Percentiles rank a stretch among this genome's conserved stretches.
Conservation (phyloP, 2,113 vertebrate species). For the Penelope pileata region DNA sequence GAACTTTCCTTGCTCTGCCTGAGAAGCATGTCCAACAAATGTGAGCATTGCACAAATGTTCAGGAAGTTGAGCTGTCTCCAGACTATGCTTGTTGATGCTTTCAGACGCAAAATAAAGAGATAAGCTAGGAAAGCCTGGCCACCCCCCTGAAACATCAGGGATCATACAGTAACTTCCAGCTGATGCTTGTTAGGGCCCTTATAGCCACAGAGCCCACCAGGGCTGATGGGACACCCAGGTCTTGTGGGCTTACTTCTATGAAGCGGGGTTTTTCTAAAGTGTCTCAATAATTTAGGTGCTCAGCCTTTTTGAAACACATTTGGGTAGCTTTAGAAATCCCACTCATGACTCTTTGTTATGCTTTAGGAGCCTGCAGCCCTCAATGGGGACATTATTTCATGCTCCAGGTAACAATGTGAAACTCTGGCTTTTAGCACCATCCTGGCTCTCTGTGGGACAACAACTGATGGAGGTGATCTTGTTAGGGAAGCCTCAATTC, state of each 20-base stretch:
- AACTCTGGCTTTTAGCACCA: neutral
- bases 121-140: neutral
- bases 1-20: neutral
- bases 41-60: neutral
- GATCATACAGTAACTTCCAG: neutral
- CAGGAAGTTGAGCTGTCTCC: neutral
- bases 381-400: neutral
- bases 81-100: neutral
- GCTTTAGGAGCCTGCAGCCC: neutral
- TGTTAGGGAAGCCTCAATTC: neutral
- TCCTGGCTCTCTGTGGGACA: neutral
- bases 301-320: neutral
- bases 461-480: neutral
- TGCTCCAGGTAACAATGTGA: neutral
- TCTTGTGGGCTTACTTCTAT: neutral
- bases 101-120: slow-evolving; percentile 2
- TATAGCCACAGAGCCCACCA: fast-evolving
- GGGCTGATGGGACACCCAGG: neutral
- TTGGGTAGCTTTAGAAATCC: neutral
- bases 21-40: neutral
- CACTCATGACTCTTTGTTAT: neutral
- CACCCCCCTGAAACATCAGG: neutral
- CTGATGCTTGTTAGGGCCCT: neutral
- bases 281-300: neutral
- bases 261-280: neutral